Evolutionary conservation across 2,888 invertebrate species (phyloP), one percentile per base, ranked within the genome.

Genomic region (Tenodera sinensis): DNA sequence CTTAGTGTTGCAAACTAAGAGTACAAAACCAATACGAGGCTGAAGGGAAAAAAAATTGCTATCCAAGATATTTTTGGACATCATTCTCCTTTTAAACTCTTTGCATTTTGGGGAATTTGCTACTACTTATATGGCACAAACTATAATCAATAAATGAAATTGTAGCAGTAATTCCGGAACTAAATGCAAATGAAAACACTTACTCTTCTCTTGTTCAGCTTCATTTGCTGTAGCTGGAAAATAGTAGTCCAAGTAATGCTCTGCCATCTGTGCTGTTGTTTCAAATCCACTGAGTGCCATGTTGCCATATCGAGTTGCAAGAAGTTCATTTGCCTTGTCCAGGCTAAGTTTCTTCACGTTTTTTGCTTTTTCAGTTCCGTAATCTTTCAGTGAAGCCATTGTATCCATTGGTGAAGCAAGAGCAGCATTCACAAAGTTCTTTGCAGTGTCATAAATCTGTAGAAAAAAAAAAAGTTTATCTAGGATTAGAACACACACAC

Each of bases 241-340:
- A 92, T 97, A 97, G 92, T 96, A 96, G 93, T 97, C 97, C 15
- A 97, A 93, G 91, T 96, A 94, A 90, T 95, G 95, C 93, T 97
- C 96, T 28, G 97, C 96, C 90, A 96, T 93, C 2, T 94, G 94
- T 28, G 96, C 95, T 85, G 96, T 96, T 4, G 94, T 94, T 92
- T 97, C 96, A 28, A 97, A 94, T 88, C 96, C 95, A 91, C 94
- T 94, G 28, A 96, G 93, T 0, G 96, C 96, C 92, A 95, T 95
- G 92, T 95, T 95, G 3, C 96, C 97, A 92, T 96, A 96, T 86
- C 95, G 95, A 7, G 96, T 96, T 54, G 95, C 95, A 86, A 97
- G 94, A 88, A 97, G 94, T 87, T 96, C 95, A 92, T 96, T 96
- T 27, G 96, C 96, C 91, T 96, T 96, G 89, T 95, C 95, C 96